phyloP scores from a whole-genome alignment of 2,797 vertebrate species.

The Bradypodion ventrale region DNA sequence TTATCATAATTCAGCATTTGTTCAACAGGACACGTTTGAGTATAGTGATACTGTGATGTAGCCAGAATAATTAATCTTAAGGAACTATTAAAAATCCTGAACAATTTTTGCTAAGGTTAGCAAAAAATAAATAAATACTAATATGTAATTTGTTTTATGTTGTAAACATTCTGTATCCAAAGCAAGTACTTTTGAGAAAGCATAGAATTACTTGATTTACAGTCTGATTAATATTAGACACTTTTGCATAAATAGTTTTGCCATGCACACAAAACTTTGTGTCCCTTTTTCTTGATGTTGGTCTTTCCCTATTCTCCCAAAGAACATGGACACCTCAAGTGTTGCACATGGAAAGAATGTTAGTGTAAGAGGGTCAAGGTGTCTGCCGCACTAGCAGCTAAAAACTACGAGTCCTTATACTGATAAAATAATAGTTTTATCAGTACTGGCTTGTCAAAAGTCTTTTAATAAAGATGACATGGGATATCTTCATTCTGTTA shows the following conservation, averaged over 20 bases:
- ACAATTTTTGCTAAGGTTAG: too few species aligned
- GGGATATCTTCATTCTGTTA: neutral
- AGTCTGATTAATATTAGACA: neutral
- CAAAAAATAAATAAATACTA: too few species aligned
- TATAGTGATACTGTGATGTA: neutral
- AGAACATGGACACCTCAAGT: too few species aligned
- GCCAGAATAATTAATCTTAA: neutral
- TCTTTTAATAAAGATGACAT: neutral
- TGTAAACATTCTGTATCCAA: neutral
- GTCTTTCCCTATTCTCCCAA: neutral
- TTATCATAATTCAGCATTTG: neutral
- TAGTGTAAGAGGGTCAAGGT: too few species aligned
- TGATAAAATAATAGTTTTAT: neutral
- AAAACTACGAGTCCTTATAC: neutral
- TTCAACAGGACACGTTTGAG: neutral
- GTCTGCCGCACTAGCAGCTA: neutral
- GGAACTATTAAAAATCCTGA: neutral
- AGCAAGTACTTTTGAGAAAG: conserved; percentile 1
- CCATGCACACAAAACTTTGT: too few species aligned
- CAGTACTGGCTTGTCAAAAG: neutral
- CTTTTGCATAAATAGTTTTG: neutral
- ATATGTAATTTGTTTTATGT: neutral
- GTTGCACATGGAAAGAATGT: neutral
- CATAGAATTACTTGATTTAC: neutral
- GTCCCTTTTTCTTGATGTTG: neutral